phyloP scores from a whole-genome alignment of 2,797 vertebrate species.

The Syngnathus rostellatus region DNA sequence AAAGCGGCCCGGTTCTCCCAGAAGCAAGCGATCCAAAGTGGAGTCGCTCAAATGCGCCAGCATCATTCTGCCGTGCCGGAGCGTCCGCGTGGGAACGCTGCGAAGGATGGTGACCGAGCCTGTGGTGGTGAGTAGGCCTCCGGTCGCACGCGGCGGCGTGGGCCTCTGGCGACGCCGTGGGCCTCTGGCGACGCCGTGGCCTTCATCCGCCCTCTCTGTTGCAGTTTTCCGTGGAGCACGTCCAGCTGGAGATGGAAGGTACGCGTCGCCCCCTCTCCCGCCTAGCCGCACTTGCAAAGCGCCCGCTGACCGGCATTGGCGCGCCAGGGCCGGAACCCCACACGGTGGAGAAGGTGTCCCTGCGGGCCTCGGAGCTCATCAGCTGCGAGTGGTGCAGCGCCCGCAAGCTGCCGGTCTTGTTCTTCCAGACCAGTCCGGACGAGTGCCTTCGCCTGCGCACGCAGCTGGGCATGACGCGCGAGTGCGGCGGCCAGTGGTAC shows the following conservation, averaged over 20 bases:
- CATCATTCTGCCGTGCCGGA: constrained; percentile 88
- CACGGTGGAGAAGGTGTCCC: constrained; percentile 66
- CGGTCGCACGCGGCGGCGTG: too few relatives aligned
- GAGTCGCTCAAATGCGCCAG: constrained; percentile 56
- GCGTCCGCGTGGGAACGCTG: constrained; percentile 84
- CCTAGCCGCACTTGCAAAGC: too few relatives aligned
- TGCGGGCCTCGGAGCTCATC: constrained; percentile 81
- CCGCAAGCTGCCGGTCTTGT: constrained; percentile 86
- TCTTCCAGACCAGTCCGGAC: constrained; percentile 77
- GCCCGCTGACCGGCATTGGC: not conserved
- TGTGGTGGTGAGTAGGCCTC: constrained; percentile 77
- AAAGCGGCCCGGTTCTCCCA: constrained; percentile 63
- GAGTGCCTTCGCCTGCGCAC: constrained; percentile 78
- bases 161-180: too few relatives aligned
- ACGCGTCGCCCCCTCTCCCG: constrained; percentile 10
- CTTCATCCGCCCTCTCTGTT: not conserved
- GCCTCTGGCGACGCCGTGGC: too few relatives aligned
- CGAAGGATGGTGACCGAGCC: constrained; percentile 82
- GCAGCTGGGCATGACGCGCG: constrained; percentile 78
- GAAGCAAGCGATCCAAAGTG: constrained; percentile 53
- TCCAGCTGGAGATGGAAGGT: constrained; percentile 88
- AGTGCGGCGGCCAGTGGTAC: constrained; percentile 76
- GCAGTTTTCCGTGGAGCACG: constrained; percentile 85
- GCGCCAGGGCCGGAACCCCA: constrained; percentile 36
- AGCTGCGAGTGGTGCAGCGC: constrained; percentile 93